Base-by-base conservation (phyloP, 2,888 invertebrate species). In the Ochropleura plecta region DNA sequence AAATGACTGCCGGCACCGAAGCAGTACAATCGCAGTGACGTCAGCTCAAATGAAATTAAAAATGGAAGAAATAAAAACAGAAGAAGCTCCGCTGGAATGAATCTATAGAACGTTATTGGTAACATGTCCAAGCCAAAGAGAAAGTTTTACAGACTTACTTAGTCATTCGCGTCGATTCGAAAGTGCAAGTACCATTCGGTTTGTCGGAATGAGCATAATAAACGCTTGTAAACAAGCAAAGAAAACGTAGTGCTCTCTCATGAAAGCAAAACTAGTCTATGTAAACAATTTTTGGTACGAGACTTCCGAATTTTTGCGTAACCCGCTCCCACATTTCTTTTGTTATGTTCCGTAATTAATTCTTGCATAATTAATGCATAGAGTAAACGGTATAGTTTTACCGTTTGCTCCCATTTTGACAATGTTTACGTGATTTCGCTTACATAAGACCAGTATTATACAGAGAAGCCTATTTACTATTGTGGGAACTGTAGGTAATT, bases 11-110 rank as follows among this genome's bases (percentile, higher is more conserved):
- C 79, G 81, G 83, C 84, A 83, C 73, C 87, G 93, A 93, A 93
- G 94, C 94, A 88, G 86, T 92, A 93, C 94, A 93, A 93, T 90
- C 88, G 90, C 90, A 63, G 85, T 92, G 92, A 94, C 95, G 95
- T 93, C 92, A 92, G 78, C 59, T 48, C 85, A 93, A 94, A 95
- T 94, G 94, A 94, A 95, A 95, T 95, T 94, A 94, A 93, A 94
- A 93, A 84, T 81, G 73, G 82, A 86, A 88, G 87, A 85, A 86
- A 83, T 80, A 77, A 79, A 78, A 70, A 30, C 82, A 77, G 88
- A 92, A 93, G 93, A 93, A 93, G 93, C 93, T 91, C 90, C 91
- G 91, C 49, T 81, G 66, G 88, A 89, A 90, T 91, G 90, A 85
- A 92, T 91, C 93, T 91, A 91, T 93, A 90, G 91, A 90, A 89